These are phyloP conservation scores for Eupsittula cactorum DNA, from an alignment of 2,113 vertebrate species.

Conservation along the genomic window DNA sequence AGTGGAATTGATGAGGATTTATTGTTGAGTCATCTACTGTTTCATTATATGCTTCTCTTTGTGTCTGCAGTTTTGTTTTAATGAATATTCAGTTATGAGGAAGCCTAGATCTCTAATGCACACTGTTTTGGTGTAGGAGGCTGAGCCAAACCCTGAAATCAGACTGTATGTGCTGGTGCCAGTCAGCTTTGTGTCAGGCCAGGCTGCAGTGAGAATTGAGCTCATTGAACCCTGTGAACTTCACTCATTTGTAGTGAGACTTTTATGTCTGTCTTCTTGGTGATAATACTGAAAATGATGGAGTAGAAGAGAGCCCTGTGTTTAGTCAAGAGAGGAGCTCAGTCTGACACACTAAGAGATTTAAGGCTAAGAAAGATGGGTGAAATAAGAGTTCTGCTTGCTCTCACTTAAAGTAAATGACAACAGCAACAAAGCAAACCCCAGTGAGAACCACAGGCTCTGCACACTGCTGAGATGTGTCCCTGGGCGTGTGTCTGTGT, in stretches of 20 bases:
- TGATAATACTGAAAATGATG: constrained; percentile 11
- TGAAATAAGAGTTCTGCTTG: background rate
- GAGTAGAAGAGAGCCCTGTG: background rate
- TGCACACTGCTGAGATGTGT: background rate
- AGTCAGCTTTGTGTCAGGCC: background rate
- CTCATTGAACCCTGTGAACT: background rate
- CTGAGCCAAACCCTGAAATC: background rate
- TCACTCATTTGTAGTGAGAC: background rate
- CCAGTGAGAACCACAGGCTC: background rate
- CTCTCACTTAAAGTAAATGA: background rate
- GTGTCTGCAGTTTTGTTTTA: background rate
- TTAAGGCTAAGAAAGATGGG: background rate
- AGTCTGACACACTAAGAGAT: background rate
- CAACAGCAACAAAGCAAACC: background rate
- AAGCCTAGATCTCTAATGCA: background rate
- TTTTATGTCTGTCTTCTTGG: background rate
- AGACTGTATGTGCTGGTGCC: background rate
- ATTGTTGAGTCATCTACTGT: background rate
- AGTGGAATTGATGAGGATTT: background rate
- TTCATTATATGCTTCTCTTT: background rate
- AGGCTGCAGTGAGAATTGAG: background rate
- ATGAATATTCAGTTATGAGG: background rate
- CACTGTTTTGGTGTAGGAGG: background rate
- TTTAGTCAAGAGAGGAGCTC: constrained; percentile 6
- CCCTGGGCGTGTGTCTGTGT: background rate